Percentiles rank a stretch among this genome's conserved stretches.
Evolutionary conservation across 2,797 vertebrate genomes (phyloP).

Genomic region (Cynodonichthys magdalenae): DNA sequence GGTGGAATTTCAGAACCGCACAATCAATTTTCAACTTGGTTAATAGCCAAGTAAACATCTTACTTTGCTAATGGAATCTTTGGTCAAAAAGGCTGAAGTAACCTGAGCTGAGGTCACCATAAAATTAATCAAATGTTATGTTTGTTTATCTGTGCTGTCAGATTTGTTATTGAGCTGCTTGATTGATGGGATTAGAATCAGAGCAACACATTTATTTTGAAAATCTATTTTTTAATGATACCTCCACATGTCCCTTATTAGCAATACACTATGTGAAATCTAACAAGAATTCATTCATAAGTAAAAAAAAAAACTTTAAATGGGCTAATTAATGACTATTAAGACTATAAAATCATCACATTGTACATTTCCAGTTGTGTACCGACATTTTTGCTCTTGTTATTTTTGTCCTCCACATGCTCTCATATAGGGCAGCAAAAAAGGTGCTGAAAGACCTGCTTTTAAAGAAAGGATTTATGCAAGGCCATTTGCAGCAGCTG

Average conservation of each 20-base stretch:
- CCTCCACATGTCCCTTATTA: constrained; percentile 2
- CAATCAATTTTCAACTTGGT: no score
- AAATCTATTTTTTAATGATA: constrained; percentile 19
- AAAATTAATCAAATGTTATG: no score
- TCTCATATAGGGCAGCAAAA: constrained; percentile 31
- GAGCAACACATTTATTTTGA: constrained; percentile 19
- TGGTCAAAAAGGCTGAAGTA: no score
- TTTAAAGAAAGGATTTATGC: constrained; percentile 29
- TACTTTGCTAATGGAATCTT: no score
- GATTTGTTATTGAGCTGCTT: constrained; percentile 11
- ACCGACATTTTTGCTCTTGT: background rate
- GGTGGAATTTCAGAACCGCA: background rate
- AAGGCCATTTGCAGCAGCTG: constrained; percentile 49
- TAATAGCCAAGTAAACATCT: no score
- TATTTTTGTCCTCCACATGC: constrained; percentile 17
- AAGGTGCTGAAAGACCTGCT: constrained; percentile 34
- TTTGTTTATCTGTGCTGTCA: constrained; percentile 19
- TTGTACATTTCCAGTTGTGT: no score
- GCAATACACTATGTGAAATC: constrained; percentile 15
- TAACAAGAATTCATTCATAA: background rate
- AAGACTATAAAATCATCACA: no score
- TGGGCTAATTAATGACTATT: background rate
- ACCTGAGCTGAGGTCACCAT: no score
- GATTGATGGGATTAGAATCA: constrained; percentile 32
- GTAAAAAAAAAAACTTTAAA: background rate